Evolutionary conservation across 2,113 vertebrate species (phyloP).

Genomic region (Caranx melampygus): DNA sequence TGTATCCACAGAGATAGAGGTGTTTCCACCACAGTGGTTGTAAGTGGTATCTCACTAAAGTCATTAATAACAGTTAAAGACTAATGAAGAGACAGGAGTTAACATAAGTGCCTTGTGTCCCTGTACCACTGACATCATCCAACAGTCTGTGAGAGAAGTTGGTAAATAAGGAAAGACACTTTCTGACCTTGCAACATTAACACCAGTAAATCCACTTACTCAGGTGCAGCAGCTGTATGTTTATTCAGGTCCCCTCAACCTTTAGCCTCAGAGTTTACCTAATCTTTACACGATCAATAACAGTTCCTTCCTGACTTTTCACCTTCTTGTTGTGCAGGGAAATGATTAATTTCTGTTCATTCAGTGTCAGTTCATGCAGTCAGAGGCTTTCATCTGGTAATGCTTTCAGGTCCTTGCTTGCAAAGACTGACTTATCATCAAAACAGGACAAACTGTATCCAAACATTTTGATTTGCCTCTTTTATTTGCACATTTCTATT

Average conservation of each 20-base stretch:
- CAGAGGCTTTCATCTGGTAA: not conserved
- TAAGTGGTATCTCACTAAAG: no score
- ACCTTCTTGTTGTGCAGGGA: not conserved
- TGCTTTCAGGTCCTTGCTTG: not conserved
- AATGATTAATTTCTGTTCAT: slow-evolving; percentile 1
- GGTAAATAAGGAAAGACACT: not conserved
- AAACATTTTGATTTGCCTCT: no score
- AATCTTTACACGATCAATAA: slow-evolving; percentile 23
- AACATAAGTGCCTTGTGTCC: not conserved
- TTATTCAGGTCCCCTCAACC: slow-evolving; percentile 12
- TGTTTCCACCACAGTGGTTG: no score
- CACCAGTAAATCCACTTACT: not conserved
- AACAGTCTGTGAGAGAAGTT: not conserved
- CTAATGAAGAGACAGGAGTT: not conserved
- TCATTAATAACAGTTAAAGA: no score
- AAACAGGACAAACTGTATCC: no score
- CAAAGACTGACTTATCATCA: not conserved
- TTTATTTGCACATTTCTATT: no score
- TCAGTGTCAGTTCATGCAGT: not conserved
- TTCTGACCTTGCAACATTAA: not conserved
- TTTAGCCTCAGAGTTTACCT: slow-evolving; percentile 9
- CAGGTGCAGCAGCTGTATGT: not conserved
- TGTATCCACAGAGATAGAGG: no score
- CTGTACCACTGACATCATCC: not conserved
- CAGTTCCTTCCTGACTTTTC: not conserved